A percentile compares a stretch with the other conserved stretches of the same genome.
phyloP scores from a whole-genome alignment of 2,113 vertebrate species.

The Neotragus moschatus region DNA sequence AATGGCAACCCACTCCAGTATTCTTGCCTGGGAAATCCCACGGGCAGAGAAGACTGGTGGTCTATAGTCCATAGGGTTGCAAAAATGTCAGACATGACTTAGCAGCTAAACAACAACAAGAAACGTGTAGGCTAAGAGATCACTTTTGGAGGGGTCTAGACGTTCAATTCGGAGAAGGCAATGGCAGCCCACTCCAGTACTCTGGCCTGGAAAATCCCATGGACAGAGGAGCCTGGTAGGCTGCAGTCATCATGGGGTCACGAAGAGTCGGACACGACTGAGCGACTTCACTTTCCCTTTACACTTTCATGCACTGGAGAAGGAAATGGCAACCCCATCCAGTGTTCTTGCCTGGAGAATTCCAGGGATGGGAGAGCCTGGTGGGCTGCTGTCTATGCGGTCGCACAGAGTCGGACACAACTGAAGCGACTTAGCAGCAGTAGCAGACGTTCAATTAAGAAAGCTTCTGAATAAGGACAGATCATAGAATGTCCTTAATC shows the following conservation, averaged over 20 bases:
- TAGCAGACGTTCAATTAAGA: background rate
- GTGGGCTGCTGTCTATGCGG: too few relatives aligned
- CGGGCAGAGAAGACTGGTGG: background rate
- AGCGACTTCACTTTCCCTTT: too few relatives aligned
- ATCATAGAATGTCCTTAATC: constrained; percentile 8
- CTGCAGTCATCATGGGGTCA: too few relatives aligned
- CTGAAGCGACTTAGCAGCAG: too few relatives aligned
- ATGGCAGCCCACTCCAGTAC: too few relatives aligned
- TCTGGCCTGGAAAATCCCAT: too few relatives aligned
- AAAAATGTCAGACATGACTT: background rate
- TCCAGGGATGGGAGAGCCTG: rapidly evolving
- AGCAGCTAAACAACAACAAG: background rate
- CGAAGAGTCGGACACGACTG: too few relatives aligned
- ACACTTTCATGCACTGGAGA: too few relatives aligned
- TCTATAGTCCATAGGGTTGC: background rate
- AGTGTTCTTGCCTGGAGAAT: too few relatives aligned
- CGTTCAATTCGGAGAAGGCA: background rate
- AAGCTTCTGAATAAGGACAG: background rate
- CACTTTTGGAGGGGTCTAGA: background rate
- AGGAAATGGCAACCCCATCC: too few relatives aligned
- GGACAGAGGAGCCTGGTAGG: too few relatives aligned
- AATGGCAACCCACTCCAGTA: background rate
- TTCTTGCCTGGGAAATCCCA: background rate
- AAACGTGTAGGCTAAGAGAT: background rate
- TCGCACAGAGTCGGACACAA: rapidly evolving